Conservation (phyloP, 92 coral and sea anemone genomes). For the Phenganax stokvisi region DNA sequence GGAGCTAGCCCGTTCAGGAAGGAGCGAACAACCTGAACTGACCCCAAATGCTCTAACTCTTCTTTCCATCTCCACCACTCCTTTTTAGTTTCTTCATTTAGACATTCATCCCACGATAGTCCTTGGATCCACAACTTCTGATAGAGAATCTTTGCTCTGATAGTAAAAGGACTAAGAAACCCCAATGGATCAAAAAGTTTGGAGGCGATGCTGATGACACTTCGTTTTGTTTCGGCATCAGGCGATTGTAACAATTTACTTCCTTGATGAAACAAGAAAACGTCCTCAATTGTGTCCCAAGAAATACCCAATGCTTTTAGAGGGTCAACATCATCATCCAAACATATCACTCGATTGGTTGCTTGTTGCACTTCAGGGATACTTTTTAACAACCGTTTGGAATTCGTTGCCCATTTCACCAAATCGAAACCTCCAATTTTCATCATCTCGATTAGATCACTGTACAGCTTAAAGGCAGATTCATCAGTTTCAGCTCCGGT, state of each 20-base stretch:
- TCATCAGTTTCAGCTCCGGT: slow-evolving; percentile 38
- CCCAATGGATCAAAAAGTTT: no score
- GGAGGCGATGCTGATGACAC: no score
- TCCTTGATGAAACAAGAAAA: slow-evolving; percentile 12
- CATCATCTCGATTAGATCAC: slow-evolving; percentile 35
- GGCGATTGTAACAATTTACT: not conserved
- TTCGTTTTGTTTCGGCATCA: not conserved
- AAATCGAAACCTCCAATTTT: slow-evolving; percentile 41
- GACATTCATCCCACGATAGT: no score
- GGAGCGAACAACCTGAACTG: no score
- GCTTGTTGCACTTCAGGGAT: slow-evolving; percentile 22
- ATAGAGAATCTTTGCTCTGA: no score
- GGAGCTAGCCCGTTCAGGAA: no score
- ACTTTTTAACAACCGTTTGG: slow-evolving; percentile 16
- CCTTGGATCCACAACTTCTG: no score
- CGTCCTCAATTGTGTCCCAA: slow-evolving; percentile 24
- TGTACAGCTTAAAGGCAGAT: slow-evolving; percentile 17
- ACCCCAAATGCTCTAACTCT: no score
- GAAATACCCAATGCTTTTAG: slow-evolving; percentile 44
- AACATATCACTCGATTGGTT: not conserved
- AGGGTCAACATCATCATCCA: slow-evolving; percentile 18
- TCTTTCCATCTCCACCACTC: no score
- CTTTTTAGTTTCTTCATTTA: no score
- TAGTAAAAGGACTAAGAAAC: no score
- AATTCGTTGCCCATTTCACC: slow-evolving; percentile 50